These are phyloP conservation scores for Exaiptasia diaphana DNA, from an alignment of 64 coral and sea anemone species.

Conservation along the genomic window DNA sequence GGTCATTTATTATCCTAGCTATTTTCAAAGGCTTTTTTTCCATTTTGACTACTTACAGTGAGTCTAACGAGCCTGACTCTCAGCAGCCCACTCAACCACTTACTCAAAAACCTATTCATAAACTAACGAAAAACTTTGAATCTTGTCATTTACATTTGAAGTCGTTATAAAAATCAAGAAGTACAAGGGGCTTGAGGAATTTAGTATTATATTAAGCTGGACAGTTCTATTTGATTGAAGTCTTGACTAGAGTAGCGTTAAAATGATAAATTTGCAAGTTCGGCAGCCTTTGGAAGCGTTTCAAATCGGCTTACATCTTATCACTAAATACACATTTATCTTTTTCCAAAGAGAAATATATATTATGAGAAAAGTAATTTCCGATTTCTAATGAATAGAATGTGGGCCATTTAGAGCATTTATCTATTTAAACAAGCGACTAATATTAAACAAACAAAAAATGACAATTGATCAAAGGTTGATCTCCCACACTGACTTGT, in stretches of 20 bases:
- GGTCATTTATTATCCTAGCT: not conserved
- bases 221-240: no score
- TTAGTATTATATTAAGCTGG: not conserved
- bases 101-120: constrained; percentile 13
- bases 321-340: not conserved
- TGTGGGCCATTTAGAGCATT: not conserved
- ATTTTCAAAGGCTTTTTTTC: constrained; percentile 4
- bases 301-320: not conserved
- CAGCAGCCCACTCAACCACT: constrained; percentile 16
- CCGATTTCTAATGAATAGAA: constrained; percentile 2
- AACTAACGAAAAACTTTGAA: not conserved
- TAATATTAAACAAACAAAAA: not conserved
- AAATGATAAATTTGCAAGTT: no score
- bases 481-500: not conserved
- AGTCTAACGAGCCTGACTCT: not conserved
- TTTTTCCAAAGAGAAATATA: constrained; percentile 2
- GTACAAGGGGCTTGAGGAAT: not conserved
- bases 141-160: not conserved
- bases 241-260: no score
- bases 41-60: constrained; percentile 2
- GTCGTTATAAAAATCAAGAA: constrained; percentile 14
- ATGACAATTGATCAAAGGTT: not conserved
- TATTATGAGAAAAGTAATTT: not conserved
- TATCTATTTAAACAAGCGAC: constrained; percentile 29
- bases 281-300: no score